Evolutionary conservation across 2,888 invertebrate species (phyloP).

Genomic region (Mycalesis mineus): DNA sequence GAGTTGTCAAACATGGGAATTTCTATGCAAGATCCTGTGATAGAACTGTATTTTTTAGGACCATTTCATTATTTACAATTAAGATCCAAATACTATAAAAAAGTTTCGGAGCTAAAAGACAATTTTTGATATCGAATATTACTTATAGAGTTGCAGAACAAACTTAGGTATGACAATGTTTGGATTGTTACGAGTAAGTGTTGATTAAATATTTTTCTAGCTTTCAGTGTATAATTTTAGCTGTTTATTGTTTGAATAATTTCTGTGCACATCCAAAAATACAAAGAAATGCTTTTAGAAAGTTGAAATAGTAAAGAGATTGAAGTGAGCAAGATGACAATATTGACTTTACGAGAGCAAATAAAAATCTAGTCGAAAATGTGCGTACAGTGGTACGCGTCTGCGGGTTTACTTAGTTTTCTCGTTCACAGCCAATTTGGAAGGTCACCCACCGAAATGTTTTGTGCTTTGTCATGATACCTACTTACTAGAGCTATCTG

Average conservation of each 20-base stretch:
- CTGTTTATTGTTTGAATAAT: background rate
- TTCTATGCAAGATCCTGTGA: too few species aligned
- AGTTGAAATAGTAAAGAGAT: constrained; percentile 1
- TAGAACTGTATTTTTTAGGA: too few species aligned
- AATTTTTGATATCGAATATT: too few species aligned
- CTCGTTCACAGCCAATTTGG: background rate
- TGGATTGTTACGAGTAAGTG: too few species aligned
- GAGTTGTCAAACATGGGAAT: too few species aligned
- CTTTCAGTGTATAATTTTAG: background rate
- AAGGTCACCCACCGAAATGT: background rate
- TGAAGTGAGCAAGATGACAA: constrained; percentile 5
- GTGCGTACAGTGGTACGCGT: background rate
- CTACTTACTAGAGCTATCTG: background rate
- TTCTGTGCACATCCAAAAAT: background rate
- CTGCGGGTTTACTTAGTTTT: background rate
- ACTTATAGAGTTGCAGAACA: too few species aligned
- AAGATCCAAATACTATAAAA: too few species aligned
- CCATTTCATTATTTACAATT: too few species aligned
- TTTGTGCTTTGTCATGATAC: background rate
- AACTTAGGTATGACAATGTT: too few species aligned
- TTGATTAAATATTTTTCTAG: too few species aligned
- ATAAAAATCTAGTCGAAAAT: constrained; percentile 8
- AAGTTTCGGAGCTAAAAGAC: too few species aligned
- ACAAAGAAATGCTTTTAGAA: constrained; percentile 9
- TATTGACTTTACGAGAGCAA: constrained; percentile 11